Base-by-base conservation (phyloP, 2,888 invertebrate species). In the Caradrina kadenii region DNA sequence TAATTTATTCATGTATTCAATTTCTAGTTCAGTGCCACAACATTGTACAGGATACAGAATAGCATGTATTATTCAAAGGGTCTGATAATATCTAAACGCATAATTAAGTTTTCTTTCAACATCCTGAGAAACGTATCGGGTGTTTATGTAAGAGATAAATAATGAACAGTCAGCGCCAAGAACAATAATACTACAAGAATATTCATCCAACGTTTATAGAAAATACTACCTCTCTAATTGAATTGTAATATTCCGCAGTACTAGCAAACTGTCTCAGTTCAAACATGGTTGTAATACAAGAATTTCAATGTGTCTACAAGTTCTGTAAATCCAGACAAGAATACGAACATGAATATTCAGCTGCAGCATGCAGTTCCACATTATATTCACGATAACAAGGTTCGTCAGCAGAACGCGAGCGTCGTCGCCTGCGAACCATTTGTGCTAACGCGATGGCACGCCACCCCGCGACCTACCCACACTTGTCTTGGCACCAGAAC, bases 301-400 rank as follows among this genome's bases (percentile, higher is more conserved):
- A 61, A 56, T 76, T 77, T 69, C 69, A 53, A 68, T 64, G 64
- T 79, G 72, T 77, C 75, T 80, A 80, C 73, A 66, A 74, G 72
- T 78, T 80, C 71, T 74, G 63, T 71, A 69, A 80, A 84, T 80
- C 64, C 66, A 75, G 83, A 79, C 83, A 91, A 91, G 91, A 93
- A 91, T 90, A 91, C 77, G 90, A 90, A 87, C 91, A 94, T 94
- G 94, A 93, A 94, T 94, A 94, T 95, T 93, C 94, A 93, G 88
- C 86, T 88, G 87, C 90, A 88, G 83, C 85, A 81, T 91, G 92
- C 90, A 90, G 87, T 89, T 86, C 85, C 89, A 90, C 90, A 91
- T 91, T 90, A 91, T 89, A 91, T 91, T 90, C 87, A 88, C 86
- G 92, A 92, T 95, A 95, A 95, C 94, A 94, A 94, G 94, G 90